These are phyloP conservation scores for Cathartes aura DNA, from an alignment of 2,113 vertebrate species.

Conservation along the genomic window DNA sequence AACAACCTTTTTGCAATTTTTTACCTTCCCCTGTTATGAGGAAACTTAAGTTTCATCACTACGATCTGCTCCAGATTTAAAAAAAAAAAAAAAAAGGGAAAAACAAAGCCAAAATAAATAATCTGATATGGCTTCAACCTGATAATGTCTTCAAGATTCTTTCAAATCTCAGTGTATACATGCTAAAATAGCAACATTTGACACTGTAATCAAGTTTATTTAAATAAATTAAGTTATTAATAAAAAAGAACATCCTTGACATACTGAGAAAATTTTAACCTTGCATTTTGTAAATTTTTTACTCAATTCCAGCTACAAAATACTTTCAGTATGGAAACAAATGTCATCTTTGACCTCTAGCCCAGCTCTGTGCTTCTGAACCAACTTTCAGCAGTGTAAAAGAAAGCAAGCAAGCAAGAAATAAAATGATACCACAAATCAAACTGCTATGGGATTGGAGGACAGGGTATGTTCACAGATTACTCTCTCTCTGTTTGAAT, in stretches of 20 bases:
- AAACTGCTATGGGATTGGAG: background rate
- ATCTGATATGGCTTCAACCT: background rate
- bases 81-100: background rate
- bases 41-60: background rate
- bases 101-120: background rate
- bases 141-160: background rate
- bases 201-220: background rate
- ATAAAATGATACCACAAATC: background rate
- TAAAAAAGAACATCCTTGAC: background rate
- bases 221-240: background rate
- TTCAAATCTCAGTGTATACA: background rate
- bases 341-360: background rate
- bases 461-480: background rate
- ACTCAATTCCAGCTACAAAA: background rate
- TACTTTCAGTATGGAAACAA: background rate
- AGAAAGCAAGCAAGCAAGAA: background rate
- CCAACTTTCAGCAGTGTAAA: background rate
- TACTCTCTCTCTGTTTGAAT: background rate
- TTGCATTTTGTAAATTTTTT: background rate
- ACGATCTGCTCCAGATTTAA: background rate
- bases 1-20: background rate
- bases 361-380: background rate
- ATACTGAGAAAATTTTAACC: background rate
- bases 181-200: background rate
- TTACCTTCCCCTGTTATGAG: background rate